Conservation (phyloP, 2,797 vertebrate genomes). For the Distichodus sexfasciatus region DNA sequence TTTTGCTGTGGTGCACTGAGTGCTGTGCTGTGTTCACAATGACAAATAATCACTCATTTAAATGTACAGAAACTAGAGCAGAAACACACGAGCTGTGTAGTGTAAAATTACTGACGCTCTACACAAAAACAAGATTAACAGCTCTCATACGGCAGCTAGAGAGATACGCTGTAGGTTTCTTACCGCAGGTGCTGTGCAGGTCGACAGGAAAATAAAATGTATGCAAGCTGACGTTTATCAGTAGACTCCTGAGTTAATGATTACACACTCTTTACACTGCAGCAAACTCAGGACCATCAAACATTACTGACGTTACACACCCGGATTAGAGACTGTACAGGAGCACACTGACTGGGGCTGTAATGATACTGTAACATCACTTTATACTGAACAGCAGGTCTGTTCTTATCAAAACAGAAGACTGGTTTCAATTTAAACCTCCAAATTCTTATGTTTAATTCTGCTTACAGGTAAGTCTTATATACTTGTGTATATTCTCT, state of each 20-base stretch:
- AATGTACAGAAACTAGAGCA: neutral
- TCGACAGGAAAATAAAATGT: neutral
- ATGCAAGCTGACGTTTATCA: neutral
- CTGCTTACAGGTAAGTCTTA: too few species aligned
- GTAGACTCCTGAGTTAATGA: neutral
- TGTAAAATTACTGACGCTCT: neutral
- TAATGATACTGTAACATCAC: too few species aligned
- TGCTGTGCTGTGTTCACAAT: too few species aligned
- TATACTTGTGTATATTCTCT: too few species aligned
- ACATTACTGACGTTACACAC: neutral
- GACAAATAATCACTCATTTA: too few species aligned
- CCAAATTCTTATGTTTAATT: too few species aligned
- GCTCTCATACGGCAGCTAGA: neutral
- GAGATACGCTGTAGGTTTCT: neutral
- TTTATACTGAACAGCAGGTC: too few species aligned
- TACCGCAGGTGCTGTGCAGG: neutral
- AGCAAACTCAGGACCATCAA: neutral
- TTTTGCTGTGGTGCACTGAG: too few species aligned
- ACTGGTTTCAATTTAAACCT: too few species aligned
- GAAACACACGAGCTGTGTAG: neutral
- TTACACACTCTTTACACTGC: neutral
- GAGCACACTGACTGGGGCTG: neutral
- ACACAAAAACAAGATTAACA: neutral
- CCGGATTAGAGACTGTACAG: neutral
- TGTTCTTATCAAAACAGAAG: too few species aligned